These are phyloP conservation scores for Anthoscopus minutus DNA, from an alignment of 2,113 vertebrate genomes.

Conservation along the genomic window DNA sequence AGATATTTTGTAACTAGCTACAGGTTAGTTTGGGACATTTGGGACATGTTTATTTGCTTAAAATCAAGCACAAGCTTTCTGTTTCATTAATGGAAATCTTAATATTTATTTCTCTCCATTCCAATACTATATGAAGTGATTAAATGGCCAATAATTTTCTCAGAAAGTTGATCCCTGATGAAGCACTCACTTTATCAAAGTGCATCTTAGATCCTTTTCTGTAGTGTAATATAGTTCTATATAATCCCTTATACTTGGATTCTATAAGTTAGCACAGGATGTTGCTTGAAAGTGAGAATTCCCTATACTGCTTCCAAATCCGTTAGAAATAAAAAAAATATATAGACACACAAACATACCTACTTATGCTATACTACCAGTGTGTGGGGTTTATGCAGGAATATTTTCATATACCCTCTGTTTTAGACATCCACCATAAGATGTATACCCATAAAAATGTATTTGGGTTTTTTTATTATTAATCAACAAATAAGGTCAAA, in stretches of 20 bases:
- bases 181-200: neutral
- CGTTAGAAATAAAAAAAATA: neutral
- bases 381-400: neutral
- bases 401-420: neutral
- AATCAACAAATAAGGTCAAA: neutral
- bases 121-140: neutral
- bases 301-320: neutral
- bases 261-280: neutral
- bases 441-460: neutral
- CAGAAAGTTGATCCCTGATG: neutral
- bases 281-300: neutral
- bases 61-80: neutral
- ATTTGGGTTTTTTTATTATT: fast-evolving
- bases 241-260: neutral
- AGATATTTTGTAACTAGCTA: neutral
- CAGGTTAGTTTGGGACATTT: neutral
- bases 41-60: neutral
- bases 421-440: neutral
- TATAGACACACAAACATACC: no score
- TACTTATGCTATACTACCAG: neutral
- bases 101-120: neutral
- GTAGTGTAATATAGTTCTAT: neutral
- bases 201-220: neutral
- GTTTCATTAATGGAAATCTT: neutral
- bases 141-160: neutral